Evolutionary conservation across 2,113 vertebrate species (phyloP).

Genomic region (Periophthalmus modestus): DNA sequence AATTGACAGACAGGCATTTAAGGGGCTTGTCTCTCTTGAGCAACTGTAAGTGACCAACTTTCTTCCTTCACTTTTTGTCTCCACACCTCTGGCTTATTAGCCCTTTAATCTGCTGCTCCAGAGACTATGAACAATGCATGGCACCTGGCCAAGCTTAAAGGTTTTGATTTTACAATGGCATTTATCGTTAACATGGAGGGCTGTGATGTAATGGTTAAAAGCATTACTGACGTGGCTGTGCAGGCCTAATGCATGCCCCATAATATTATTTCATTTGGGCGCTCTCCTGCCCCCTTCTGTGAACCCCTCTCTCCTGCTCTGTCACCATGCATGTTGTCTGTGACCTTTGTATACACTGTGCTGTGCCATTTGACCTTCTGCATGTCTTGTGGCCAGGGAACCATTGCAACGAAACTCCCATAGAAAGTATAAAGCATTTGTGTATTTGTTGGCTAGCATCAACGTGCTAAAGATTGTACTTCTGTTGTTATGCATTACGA

Average conservation of each 20-base stretch:
- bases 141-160: conserved; percentile 34
- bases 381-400: conserved; percentile 46
- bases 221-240: conserved; percentile 16
- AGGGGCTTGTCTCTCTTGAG: conserved; percentile 99
- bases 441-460: conserved; percentile 3
- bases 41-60: conserved; percentile 96
- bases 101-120: conserved; percentile 35
- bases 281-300: neutral
- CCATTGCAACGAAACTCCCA: conserved; percentile 16
- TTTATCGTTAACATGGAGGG: neutral
- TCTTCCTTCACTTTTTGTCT: conserved; percentile 52
- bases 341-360: conserved; percentile 53
- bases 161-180: neutral
- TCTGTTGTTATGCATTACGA: neutral
- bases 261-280: conserved; percentile 17
- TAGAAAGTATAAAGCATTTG: conserved; percentile 35
- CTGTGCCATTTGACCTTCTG: conserved; percentile 48
- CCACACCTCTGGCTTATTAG: conserved; percentile 59
- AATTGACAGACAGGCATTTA: conserved; percentile 99
- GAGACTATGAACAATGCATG: conserved; percentile 17
- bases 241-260: conserved; percentile 34
- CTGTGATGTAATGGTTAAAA: conserved; percentile 16
- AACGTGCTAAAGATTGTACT: conserved; percentile 17
- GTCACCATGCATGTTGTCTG: conserved; percentile 80
- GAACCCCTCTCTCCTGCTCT: conserved; percentile 11